These are phyloP conservation scores for Amitus sp. DNA, from an alignment of 2,888 invertebrate genomes.

Conservation along the genomic window DNA sequence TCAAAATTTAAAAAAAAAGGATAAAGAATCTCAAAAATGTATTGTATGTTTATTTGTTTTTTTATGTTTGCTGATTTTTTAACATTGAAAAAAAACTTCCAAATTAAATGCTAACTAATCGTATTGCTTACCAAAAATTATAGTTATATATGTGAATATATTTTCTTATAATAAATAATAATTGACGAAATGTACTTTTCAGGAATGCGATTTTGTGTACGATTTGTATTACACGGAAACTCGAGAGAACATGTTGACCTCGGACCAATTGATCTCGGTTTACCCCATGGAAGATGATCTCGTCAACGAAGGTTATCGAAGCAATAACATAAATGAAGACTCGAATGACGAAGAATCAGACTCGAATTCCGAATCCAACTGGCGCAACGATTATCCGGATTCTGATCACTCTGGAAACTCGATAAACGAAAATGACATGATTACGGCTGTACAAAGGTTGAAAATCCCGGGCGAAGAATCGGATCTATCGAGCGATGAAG, in stretches of 20 bases:
- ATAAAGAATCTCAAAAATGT: too few relatives aligned
- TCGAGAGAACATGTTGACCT: slow-evolving; percentile 14
- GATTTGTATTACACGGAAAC: slow-evolving; percentile 72
- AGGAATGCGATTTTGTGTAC: slow-evolving; percentile 69
- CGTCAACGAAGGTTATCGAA: slow-evolving; percentile 50
- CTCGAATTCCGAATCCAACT: slow-evolving; percentile 83
- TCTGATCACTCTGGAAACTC: slow-evolving; percentile 71
- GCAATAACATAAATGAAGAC: slow-evolving; percentile 29
- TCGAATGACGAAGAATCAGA: slow-evolving; percentile 64
- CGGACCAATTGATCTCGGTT: slow-evolving; percentile 64
- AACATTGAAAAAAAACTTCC: too few relatives aligned
- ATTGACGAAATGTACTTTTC: slow-evolving; percentile 4
- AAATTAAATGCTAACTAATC: too few relatives aligned
- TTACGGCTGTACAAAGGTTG: slow-evolving; percentile 9
- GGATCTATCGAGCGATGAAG: slow-evolving; percentile 52
- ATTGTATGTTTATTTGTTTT: too few relatives aligned
- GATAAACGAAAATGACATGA: slow-evolving; percentile 72
- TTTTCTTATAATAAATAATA: too few relatives aligned
- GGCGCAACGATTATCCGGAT: slow-evolving; percentile 83
- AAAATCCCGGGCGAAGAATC: slow-evolving; percentile 14
- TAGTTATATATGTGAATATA: not conserved
- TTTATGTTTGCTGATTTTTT: too few relatives aligned
- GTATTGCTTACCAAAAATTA: not conserved
- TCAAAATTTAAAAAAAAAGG: too few relatives aligned
- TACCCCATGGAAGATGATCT: slow-evolving; percentile 61